These are phyloP conservation scores for Synchiropus splendidus DNA, from an alignment of 2,113 vertebrate species.

Conservation along the genomic window DNA sequence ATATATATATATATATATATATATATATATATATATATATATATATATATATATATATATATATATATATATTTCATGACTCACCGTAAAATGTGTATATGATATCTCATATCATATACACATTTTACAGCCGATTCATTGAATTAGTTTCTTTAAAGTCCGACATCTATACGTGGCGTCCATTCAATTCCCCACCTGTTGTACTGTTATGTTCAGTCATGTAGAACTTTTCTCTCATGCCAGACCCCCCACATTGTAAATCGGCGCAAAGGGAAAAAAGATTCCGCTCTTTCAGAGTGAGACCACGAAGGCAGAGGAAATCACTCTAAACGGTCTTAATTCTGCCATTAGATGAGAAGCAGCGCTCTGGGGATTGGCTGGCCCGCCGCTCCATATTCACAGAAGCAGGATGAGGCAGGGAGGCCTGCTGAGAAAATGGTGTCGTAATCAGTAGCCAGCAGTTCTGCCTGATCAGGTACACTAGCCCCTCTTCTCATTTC, in stretches of 20 bases:
- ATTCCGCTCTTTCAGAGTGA: constrained; percentile 56
- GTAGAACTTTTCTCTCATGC: constrained; percentile 62
- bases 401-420: constrained; percentile 83
- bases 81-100: no score
- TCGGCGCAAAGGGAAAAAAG: constrained; percentile 49
- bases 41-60: no score
- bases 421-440: constrained; percentile 97
- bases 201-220: constrained; percentile 67
- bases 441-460: constrained; percentile 96
- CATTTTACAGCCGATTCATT: no score
- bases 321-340: constrained; percentile 99
- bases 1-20: no score
- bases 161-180: no score
- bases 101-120: no score
- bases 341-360: constrained; percentile 92
- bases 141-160: no score
- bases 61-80: no score
- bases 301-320: constrained; percentile 72
- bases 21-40: no score
- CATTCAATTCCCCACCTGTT: constrained; percentile 62
- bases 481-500: constrained; percentile 49
- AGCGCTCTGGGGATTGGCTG: constrained; percentile 79
- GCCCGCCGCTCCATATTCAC: constrained; percentile 91
- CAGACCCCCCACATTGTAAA: constrained; percentile 69
- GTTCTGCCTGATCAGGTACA: constrained; percentile 89